Evolutionary conservation across 2,888 invertebrate genomes (phyloP), one percentile per base, ranked within the genome.

Genomic region (Brenthis daphne): DNA sequence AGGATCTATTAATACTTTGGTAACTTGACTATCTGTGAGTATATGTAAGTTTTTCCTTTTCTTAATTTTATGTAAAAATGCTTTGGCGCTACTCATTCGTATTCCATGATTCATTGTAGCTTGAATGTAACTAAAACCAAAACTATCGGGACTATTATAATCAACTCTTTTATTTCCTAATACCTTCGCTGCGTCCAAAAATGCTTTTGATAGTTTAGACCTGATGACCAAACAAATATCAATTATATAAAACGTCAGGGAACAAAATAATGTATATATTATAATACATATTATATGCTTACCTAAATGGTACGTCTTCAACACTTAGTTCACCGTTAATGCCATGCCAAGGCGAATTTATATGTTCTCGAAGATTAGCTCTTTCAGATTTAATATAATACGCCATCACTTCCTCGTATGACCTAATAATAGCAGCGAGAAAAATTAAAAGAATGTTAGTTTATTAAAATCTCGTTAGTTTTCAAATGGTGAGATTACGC

Each of bases 161-260:
- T 97, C 96, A 5, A 94, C 94, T 75, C 94, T 88, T 2, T 94
- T 93, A 70, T 95, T 93, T 0, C 96, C 96, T 64, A 94, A 86
- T 74, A 95, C 89, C 69, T 92, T 85, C 0, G 94, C 95, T 0
- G 95, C 94, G 56, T 95, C 89, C 6, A 97, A 84, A 77, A 96
- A 95, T 0, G 95, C 94, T 53, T 94, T 93, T 0, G 95, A 94
- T 1, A 96, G 88, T 77, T 94, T 89, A 1, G 92, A 86, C 69
- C 91, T 92, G 84, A 37, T 85, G 85, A 68, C 54, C 51, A 55
- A 63, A 58, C 24, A 65, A 50, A 33, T 33, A 58, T 37, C 3
- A 33, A 13, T 55, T 12, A 33, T 12, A 54, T 14, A 43, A 16
- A 51, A 51, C n/a, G 14, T 11, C 6, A 29, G 29, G 29, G 29